Evolutionary conservation across 1,140 invertebrate species (phyloP), one percentile per base, ranked within the genome.

Genomic region (Stenopsyche tienmushanensis): DNA sequence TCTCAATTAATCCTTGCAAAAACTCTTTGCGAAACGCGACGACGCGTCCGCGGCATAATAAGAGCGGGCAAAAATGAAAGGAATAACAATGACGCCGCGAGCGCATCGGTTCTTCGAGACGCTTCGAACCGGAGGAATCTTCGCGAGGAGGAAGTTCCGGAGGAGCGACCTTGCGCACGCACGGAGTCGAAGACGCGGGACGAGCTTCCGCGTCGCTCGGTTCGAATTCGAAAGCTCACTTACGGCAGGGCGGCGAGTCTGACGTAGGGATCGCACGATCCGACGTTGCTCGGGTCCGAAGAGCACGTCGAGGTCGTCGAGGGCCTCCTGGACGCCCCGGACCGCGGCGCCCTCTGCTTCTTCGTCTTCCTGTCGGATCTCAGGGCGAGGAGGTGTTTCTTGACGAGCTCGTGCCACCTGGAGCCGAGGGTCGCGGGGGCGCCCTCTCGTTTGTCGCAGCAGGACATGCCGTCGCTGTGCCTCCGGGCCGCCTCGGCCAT

Each of bases 331-430:
- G 79, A 78, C 52, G 83, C 83, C 67, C 82, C 74, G 66, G 83
- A 82, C 83, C 83, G 84, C 26, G 82, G 82, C 18, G 81, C 80
- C 69, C 82, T 75, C 72, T 84, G 83, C 62, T 83, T 77, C 73
- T 79, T 78, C 64, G 84, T 76, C 25, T 81, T 76, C 73, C 81
- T 82, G 55, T 84, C 83, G 59, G 75, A 82, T 73, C 82, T 83
- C 50, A 82, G 71, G 21, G 78, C 70, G 50, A 82, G 79, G n/a
- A 83, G 72, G 72, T 84, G 82, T 25, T 79, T 77, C 72, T 82
- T 83, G 3, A 84, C 76, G 50, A 84, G 77, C 63, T 80, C 80
- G 64, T 82, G 79, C 82, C 82, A 84, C 72, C 83, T 83, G 73
- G 78, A 78, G 74, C 76, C 77, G 21, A 78, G 76, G 3, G 78